Conservation (phyloP, 2,888 invertebrate species). For the Congeria kusceri region DNA sequence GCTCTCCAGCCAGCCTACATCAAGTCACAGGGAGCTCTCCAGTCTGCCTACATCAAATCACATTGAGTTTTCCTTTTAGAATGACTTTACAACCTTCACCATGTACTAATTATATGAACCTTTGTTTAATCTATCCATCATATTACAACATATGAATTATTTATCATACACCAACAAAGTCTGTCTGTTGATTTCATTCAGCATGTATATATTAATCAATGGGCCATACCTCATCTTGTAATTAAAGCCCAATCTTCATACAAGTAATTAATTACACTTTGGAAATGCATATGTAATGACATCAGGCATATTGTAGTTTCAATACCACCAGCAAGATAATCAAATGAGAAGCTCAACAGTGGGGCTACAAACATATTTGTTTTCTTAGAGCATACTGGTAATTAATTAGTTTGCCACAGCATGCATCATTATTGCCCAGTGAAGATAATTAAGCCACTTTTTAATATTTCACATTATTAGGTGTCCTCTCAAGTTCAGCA, state of each 20-base stretch:
- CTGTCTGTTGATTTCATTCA: no score
- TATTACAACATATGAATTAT: no score
- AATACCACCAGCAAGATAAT: conserved; percentile 37
- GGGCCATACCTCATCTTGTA: conserved; percentile 20
- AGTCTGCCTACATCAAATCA: no score
- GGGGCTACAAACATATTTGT: conserved; percentile 59
- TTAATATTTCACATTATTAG: conserved; percentile 67
- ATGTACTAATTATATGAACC: no score
- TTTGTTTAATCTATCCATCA: no score
- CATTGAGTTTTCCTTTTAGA: no score
- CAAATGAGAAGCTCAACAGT: conserved; percentile 18
- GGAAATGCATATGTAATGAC: conserved; percentile 2
- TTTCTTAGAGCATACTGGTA: conserved; percentile 41
- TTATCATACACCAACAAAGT: no score
- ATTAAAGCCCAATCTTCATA: conserved; percentile 48
- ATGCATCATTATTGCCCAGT: conserved; percentile 29
- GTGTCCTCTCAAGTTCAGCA: conserved; percentile 8
- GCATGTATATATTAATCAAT: no score
- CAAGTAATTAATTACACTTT: conserved; percentile 47
- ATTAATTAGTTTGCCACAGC: conserved; percentile 44
- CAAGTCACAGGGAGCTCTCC: no score
- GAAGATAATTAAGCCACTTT: conserved; percentile 63
- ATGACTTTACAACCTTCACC: no score
- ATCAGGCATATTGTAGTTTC: not conserved
- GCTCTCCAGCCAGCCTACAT: no score